Conservation (phyloP, 2,797 vertebrate genomes). For the Myoxocephalus aenaeus region DNA sequence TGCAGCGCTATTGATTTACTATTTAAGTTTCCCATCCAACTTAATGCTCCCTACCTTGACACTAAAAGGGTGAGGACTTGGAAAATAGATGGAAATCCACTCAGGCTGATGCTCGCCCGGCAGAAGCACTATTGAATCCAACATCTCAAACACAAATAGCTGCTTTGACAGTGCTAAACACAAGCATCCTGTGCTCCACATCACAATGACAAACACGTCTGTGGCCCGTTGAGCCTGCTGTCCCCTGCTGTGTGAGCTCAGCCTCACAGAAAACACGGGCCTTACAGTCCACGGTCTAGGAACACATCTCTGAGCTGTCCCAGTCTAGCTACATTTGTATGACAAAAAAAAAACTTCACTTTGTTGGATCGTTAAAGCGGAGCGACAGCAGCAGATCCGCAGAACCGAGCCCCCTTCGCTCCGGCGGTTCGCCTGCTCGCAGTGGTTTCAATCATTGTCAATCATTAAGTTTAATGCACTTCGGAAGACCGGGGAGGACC, state of each 20-base stretch:
- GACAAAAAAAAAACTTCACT: constrained; percentile 26
- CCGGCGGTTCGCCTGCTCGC: constrained; percentile 65
- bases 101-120: constrained; percentile 42
- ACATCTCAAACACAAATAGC: constrained; percentile 71
- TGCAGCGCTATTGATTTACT: constrained; percentile 70
- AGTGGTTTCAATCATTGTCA: constrained; percentile 76
- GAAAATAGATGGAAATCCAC: constrained; percentile 69
- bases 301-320: not conserved
- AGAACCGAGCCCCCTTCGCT: constrained; percentile 49
- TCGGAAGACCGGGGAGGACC: constrained; percentile 53
- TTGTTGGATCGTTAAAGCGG: constrained; percentile 27
- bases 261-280: constrained; percentile 29
- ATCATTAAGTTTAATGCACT: constrained; percentile 76
- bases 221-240: constrained; percentile 37
- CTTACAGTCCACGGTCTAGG: too few relatives aligned
- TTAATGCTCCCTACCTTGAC: constrained; percentile 67
- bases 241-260: constrained; percentile 40
- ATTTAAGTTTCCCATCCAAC: constrained; percentile 67
- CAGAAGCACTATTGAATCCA: constrained; percentile 63
- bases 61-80: constrained; percentile 60
- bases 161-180: constrained; percentile 70
- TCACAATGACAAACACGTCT: constrained; percentile 66
- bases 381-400: constrained; percentile 39
- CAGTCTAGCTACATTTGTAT: constrained; percentile 22
- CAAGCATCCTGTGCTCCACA: constrained; percentile 58